Conservation (phyloP, 1,140 invertebrate species). For the Hypsibius dujardini region DNA sequence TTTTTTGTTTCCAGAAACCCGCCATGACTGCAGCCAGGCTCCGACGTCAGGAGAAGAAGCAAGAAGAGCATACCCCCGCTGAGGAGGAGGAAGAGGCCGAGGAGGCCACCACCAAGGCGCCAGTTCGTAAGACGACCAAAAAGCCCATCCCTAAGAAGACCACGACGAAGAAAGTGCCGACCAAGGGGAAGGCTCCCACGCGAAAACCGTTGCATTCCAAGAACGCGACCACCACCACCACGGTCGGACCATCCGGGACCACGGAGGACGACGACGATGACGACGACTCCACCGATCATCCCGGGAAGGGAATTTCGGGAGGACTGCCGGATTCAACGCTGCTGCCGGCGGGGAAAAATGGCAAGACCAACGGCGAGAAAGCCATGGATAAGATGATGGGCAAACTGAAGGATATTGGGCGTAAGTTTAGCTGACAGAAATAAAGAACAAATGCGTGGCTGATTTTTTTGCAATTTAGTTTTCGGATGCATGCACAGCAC, state of each 20-base stretch:
- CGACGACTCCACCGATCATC: neutral
- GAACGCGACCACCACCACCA: conserved; percentile 1
- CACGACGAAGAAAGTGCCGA: neutral
- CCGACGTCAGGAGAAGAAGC: neutral
- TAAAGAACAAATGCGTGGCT: too few relatives aligned
- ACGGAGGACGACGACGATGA: conserved; percentile 1
- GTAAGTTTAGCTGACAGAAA: neutral
- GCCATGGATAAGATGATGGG: neutral
- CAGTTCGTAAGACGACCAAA: neutral
- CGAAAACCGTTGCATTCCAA: neutral
- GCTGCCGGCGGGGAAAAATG: neutral
- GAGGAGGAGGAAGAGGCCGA: conserved; percentile 1
- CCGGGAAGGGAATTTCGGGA: neutral
- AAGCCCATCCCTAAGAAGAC: neutral
- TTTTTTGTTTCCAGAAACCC: too few relatives aligned
- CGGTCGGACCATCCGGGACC: neutral
- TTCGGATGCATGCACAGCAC: too few relatives aligned
- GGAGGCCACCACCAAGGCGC: neutral
- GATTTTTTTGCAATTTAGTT: too few relatives aligned
- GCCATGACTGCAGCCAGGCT: too few relatives aligned
- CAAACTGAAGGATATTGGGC: conserved; percentile 6
- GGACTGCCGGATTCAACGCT: neutral
- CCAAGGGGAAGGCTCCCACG: too few relatives aligned
- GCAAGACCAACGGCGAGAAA: conserved; percentile 9
- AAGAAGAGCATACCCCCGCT: neutral